Evolutionary conservation across 2,113 vertebrate species (phyloP).

Genomic region (Psilopsiagon aurifrons): DNA sequence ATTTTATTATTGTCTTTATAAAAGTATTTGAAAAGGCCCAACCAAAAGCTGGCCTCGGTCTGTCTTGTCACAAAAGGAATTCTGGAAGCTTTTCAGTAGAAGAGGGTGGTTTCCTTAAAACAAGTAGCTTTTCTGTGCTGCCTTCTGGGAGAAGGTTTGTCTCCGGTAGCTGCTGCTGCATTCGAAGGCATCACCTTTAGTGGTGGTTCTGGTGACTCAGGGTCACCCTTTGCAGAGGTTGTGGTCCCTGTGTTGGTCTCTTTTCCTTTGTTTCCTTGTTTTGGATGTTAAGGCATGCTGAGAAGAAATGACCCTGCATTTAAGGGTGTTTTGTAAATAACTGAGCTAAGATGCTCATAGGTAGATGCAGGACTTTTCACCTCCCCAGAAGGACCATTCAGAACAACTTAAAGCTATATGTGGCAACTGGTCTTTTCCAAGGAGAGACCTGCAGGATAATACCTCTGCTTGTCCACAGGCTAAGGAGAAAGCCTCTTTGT

Average conservation of each 20-base stretch:
- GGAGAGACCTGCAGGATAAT: not conserved
- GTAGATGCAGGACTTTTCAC: not conserved
- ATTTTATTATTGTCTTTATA: not conserved
- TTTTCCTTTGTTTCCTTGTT: not conserved
- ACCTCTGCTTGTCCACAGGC: not conserved
- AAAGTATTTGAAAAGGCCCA: not conserved
- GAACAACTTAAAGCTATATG: not conserved
- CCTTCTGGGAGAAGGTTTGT: not conserved
- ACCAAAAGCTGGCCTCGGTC: not conserved
- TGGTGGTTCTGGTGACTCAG: not conserved
- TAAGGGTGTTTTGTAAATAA: not conserved
- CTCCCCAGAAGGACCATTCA: not conserved
- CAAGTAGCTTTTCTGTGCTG: not conserved
- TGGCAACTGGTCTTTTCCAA: not conserved
- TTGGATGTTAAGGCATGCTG: not conserved
- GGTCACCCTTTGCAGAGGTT: not conserved
- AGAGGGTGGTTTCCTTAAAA: not conserved
- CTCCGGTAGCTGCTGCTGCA: not conserved
- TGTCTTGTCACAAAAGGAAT: not conserved
- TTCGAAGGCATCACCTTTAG: not conserved
- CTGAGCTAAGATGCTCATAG: not conserved
- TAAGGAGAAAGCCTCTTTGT: not conserved
- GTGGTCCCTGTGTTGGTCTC: not conserved
- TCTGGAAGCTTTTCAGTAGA: not conserved
- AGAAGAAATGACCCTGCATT: not conserved